Evolutionary conservation across 92 coral and sea anemone species (phyloP).

Genomic region (Virgularia gustaviana): DNA sequence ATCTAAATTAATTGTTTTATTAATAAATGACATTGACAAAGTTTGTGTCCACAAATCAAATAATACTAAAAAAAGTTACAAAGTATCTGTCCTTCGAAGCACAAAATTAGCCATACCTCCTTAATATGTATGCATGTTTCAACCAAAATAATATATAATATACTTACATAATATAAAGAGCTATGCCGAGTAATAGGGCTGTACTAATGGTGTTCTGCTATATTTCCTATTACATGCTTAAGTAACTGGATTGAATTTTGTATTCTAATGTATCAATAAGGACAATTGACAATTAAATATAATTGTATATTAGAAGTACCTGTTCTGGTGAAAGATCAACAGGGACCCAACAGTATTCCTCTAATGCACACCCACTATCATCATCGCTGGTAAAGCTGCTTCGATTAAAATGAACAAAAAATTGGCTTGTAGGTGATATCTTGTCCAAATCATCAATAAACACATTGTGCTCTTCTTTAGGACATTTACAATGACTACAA

Average conservation of each 20-base stretch:
- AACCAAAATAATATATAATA: no score
- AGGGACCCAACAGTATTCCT: constrained; percentile 98
- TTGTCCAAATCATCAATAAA: constrained; percentile 72
- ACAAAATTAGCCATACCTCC: no score
- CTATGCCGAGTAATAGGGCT: no score
- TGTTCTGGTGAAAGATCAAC: constrained; percentile 91
- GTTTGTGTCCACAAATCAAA: no score
- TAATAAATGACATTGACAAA: no score
- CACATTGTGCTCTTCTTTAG: constrained; percentile 90
- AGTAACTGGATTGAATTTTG: no score
- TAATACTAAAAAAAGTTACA: no score
- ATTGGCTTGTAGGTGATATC: constrained; percentile 69
- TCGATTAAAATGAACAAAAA: constrained; percentile 79
- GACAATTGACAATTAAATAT: background rate
- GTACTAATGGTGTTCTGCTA: background rate
- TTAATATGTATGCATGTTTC: no score
- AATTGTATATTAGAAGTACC: constrained; percentile 54
- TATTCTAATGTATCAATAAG: no score
- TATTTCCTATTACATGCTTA: background rate
- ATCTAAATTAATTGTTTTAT: no score
- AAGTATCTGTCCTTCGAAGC: no score
- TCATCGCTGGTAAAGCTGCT: constrained; percentile 86
- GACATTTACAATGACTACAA: constrained; percentile 95
- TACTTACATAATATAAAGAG: no score
- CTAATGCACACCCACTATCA: constrained; percentile 89